Evolutionary conservation across 2,113 vertebrate species (phyloP), one percentile per base, ranked within the genome.

Genomic region (Anas platyrhynchos): DNA sequence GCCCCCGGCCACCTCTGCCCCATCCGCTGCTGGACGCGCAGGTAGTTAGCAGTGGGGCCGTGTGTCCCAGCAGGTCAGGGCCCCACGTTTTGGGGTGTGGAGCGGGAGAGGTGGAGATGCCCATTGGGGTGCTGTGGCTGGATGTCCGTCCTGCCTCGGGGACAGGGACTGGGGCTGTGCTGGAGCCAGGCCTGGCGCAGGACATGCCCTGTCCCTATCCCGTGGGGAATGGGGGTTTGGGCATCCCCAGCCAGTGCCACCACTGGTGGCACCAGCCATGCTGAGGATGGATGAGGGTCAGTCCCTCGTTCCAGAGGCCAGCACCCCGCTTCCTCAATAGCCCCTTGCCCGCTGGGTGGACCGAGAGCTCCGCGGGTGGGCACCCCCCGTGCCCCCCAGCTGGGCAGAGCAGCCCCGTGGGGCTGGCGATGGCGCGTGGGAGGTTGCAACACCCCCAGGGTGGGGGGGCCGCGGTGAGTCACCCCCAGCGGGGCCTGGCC

Each of bases 371-470:
- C 6, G 0, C 13, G 8, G 59, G 22, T 59, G 88, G 79, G 79
- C 79, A 41, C 52, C 16, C 21, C 16, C 0, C 0, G 20, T 74
- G 44, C 59, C 92, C 81, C 58, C n/a, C 14, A 8, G 38, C 26
- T 5, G 4, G 43, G 36, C 13, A 1, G 1, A 82, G 58, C 78
- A 50, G 78, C 78, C 82, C 75, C 79, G 91, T 76, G 94, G 11
- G 85, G 88, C 75, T 32, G 2, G 84, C 0, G 55, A 43, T 8
- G 27, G 50, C 13, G 2, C 13, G 4, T n/a, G 79, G 72, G 66
- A 4, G 9, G 86, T 97, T 97, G 94, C 94, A 52, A 96, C 95
- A 97, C 77, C 92, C 94, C 94, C 88, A 52, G 85, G 83, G 92
- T 81, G 93, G 86, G 91, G 96, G 84, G 89, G 88, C 43, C 23